A percentile compares a stretch with the other conserved stretches of the same genome.
These are phyloP conservation scores for Hymenopus coronatus DNA, from an alignment of 2,888 invertebrate species.

Conservation along the genomic window DNA sequence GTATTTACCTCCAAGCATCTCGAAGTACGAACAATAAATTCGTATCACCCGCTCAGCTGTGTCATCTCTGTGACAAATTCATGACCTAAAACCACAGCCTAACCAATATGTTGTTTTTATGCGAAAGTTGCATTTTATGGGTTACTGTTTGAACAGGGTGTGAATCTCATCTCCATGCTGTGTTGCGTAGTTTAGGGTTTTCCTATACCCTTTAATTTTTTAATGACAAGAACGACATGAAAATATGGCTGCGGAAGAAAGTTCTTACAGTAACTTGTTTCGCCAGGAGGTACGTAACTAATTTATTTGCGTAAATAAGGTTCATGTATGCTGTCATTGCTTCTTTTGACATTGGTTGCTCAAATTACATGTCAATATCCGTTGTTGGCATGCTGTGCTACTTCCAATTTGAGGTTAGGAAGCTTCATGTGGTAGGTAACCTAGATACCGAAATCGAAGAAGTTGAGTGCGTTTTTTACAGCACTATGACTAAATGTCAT, in stretches of 20 bases:
- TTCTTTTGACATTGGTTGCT: background rate
- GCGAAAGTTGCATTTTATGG: no score
- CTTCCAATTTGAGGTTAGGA: background rate
- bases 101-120: no score
- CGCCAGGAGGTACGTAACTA: slow-evolving; percentile 32
- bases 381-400: background rate
- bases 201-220: background rate
- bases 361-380: background rate
- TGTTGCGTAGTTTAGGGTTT: background rate
- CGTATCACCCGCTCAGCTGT: no score
- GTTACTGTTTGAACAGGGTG: no score
- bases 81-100: no score
- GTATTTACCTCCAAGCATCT: no score
- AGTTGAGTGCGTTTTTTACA: background rate
- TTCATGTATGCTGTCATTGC: background rate
- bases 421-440: background rate
- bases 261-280: slow-evolving; percentile 25
- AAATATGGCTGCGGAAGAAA: slow-evolving; percentile 30
- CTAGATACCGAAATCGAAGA: background rate
- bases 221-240: background rate
- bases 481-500: background rate
- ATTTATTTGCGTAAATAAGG: background rate
- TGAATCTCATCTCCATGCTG: background rate
- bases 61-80: no score
- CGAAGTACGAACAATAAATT: no score